Base-by-base conservation (phyloP, 64 coral and sea anemone species). In the Porites lutea region DNA sequence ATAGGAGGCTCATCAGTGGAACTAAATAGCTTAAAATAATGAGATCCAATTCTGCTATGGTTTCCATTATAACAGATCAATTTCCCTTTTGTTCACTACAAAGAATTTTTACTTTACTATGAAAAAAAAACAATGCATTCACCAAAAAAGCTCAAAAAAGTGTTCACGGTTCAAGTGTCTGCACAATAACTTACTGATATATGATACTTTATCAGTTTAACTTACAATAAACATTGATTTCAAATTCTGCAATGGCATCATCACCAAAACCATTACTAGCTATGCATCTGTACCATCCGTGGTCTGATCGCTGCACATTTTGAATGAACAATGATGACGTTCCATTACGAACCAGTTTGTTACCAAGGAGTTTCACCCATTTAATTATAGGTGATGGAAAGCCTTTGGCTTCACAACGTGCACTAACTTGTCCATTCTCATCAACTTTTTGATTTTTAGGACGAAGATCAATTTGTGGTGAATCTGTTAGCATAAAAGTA, bases 171-270 rank as follows among this genome's bases (percentile, higher is more conserved):
- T 55, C 53, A 55, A 2, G 53, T 5, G 11, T 7, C 53, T 55
- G 11, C 5, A 0, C 11, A 55, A n/a, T n/a, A n/a, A n/a, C n/a
- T 55, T 1, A 37, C 53, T 7, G 2, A 55, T 11, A 7, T 55
- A 11, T 55, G 0, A 11, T 55, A 55, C 11, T 55, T 11, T 55
- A 55, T 7, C 53, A 55, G 11, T 75, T 11, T 73, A 59, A 91
- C 89, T 82, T 54, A 91, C 89, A 91, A n/a, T 63, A 71, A 18
- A 91, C 89, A 83, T 91, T 64, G 6, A 91, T 91, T 8, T 58
- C 82, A 49, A 91, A 91, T 1, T 59, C 79, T 37, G 13, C 12
- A 16, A 15, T 71, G 37, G 49, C 79, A 75, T 61, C 14, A 47
- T 55, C 22, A 3, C 89, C 89, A 72, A 91, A 59, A 21, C 68